These are phyloP conservation scores for Phalacrocorax brasilianus DNA, from an alignment of 2,113 vertebrate species.

Conservation along the genomic window DNA sequence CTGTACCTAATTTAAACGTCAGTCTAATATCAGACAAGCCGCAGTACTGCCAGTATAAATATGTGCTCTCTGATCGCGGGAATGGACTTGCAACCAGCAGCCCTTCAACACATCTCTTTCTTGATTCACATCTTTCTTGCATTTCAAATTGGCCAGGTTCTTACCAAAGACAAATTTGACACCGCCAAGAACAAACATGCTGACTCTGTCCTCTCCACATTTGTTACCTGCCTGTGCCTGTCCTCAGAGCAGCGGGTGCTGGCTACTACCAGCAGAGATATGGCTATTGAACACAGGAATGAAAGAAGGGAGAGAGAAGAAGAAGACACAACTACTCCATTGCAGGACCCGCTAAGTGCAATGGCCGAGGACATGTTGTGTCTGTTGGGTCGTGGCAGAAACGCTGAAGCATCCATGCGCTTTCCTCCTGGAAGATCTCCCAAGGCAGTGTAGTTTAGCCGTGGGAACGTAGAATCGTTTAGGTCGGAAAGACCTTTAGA, in stretches of 20 bases:
- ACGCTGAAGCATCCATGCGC: neutral
- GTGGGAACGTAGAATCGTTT: too few species aligned
- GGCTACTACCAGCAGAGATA: neutral
- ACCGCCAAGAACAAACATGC: neutral
- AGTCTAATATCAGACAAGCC: neutral
- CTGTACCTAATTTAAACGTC: slow-evolving; percentile 36
- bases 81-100: neutral
- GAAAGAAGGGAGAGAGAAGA: neutral
- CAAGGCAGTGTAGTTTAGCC: neutral
- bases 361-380: neutral
- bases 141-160: neutral
- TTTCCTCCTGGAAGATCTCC: neutral
- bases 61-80: neutral
- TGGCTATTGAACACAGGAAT: neutral
- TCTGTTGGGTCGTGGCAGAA: neutral
- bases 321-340: neutral
- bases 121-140: neutral
- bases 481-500: too few species aligned
- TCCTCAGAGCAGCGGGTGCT: neutral
- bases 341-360: neutral
- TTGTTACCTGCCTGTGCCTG: neutral
- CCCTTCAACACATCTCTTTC: neutral
- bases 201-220: neutral
- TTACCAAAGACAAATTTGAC: neutral
- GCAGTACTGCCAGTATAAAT: neutral